A percentile compares a stretch with the other conserved stretches of the same genome.
phyloP scores from a whole-genome alignment of 1,140 invertebrate species.

The Aphidius gifuensis region DNA sequence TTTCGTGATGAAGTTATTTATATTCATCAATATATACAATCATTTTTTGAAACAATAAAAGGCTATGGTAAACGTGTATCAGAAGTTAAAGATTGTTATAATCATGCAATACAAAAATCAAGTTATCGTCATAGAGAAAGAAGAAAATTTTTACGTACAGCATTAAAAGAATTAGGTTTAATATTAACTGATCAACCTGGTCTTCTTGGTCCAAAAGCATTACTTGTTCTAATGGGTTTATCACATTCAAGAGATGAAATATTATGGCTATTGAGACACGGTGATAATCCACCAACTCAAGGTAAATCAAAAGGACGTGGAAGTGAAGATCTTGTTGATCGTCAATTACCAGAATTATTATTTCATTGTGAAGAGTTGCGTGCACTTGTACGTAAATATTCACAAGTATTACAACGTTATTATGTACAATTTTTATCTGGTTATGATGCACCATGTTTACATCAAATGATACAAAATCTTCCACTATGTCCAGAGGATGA shows the following conservation, averaged over 20 bases:
- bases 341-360: slow-evolving; percentile 93
- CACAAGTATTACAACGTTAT: slow-evolving; percentile 95
- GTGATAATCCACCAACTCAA: slow-evolving; percentile 87
- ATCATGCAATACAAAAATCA: slow-evolving; percentile 83
- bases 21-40: slow-evolving; percentile 90
- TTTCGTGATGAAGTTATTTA: slow-evolving; percentile 97
- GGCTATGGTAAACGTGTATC: slow-evolving; percentile 88
- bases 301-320: slow-evolving; percentile 81
- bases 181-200: slow-evolving; percentile 98
- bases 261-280: slow-evolving; percentile 92
- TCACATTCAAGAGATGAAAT: slow-evolving; percentile 96
- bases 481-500: slow-evolving; percentile 90
- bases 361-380: slow-evolving; percentile 98
- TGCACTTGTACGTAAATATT: slow-evolving; percentile 89
- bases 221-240: slow-evolving; percentile 94
- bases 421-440: slow-evolving; percentile 96
- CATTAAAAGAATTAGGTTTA: slow-evolving; percentile 90
- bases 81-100: slow-evolving; percentile 94
- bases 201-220: slow-evolving; percentile 92
- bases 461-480: slow-evolving; percentile 86
- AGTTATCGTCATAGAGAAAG: slow-evolving; percentile 89
- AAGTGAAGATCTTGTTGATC: slow-evolving; percentile 85
- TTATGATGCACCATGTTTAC: slow-evolving; percentile 90
- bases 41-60: slow-evolving; percentile 93
- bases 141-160: slow-evolving; percentile 92